Evolutionary conservation across 2,797 vertebrate species (phyloP), one percentile per base, ranked within the genome.

Genomic region (Sebastes cheni): DNA sequence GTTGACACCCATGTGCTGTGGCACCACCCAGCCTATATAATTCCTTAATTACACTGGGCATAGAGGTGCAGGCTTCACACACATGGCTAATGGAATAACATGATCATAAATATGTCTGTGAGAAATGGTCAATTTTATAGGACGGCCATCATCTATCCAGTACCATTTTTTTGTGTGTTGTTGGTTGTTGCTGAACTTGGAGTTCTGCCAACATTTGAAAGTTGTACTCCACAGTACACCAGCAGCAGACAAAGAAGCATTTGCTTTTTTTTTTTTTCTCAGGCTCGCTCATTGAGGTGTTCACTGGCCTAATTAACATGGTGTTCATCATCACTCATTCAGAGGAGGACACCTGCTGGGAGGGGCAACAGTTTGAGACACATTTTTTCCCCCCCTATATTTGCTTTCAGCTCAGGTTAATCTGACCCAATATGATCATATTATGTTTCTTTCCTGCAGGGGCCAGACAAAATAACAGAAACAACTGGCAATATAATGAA

Each of bases 301-400:
- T 85, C 75, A 64, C 29, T 86, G 84, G 29, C 83, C 79, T 80
- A 75, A 88, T 87, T 90, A 90, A 77, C 23, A 59, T 12, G 25
- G 23, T 42, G 70, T n/a, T 81, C 67, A 67, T 80, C 68, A 67
- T 91, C 72, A 69, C 54, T 85, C 72, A 72, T 50, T 85, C 79
- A 84, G 50, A 81, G 58, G 60, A 81, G 77, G 75, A 58, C 76
- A 91, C 84, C 81, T 89, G 80, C 61, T 73, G 81, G 79, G 83
- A 67, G 79, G 71, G 73, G 71, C 72, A 27, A 64, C 77, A 72
- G 11, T 65, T 68, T 25, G 16, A 72, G 58, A 27, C 62, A 39
- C 8, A 8, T 42, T 62, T 67, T 67, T 32, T 54, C 5, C 16
- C 42, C 16, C 42, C 18, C 18, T 56, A 58, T 22, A 55, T 66